Evolutionary conservation across 2,888 invertebrate genomes (phyloP), one percentile per base, ranked within the genome.

Genomic region (Drosophila tanythrix): DNA sequence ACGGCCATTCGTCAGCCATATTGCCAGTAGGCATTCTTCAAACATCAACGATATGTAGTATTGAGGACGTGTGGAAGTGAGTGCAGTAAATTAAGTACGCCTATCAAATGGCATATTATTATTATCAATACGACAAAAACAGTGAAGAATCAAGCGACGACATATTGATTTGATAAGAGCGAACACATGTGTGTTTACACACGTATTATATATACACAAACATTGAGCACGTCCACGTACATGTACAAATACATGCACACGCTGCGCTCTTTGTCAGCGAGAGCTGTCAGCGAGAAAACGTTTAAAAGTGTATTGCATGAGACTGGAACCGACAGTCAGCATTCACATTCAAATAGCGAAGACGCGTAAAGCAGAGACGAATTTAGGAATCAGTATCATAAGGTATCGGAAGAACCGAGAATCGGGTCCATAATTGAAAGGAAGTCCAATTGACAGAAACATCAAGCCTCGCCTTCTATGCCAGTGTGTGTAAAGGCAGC

Each of bases 401-500:
- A 87, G 79, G 78, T 87, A 87, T 81, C 84, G 78, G 81, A 86
- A 72, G 50, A 76, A 73, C 57, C 70, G 64, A 68, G 50, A 79
- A 78, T 76, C 71, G 57, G 55, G 35, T 60, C 60, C 27, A 59
- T 76, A 70, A 79, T 74, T 74, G 36, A 51, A 71, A 80, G 21
- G 46, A 46, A 83, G 60, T 63, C 63, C 70, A 80, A 77, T 79
- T 82, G 51, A 79, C 72, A 64, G 58, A 57, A 70, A 82, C 18
- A 84, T 74, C 76, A 83, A 79, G 73, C 82, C 94, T 95, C 94
- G 95, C 96, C 97, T 97, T 97, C 97, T 97, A 94, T 96, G 94
- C 97, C 97, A 97, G 97, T 97, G 97, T 94, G 97, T 96, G 96
- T 97, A 97, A 97, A 97, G 97, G 97, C 95, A 93, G 78, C 74